phyloP scores from a whole-genome alignment of 2,888 invertebrate genomes.

The Tetranychus truncatus region DNA sequence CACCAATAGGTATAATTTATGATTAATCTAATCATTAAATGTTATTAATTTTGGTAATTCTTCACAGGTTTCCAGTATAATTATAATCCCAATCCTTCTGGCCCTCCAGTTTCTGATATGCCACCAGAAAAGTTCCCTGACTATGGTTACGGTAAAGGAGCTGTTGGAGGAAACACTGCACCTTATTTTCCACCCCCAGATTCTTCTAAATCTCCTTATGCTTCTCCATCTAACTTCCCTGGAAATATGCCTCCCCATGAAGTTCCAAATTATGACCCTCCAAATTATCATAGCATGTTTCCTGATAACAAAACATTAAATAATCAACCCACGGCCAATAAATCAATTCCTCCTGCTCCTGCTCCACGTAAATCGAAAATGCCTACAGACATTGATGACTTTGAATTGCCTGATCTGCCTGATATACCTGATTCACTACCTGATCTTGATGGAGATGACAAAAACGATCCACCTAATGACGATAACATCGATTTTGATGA shows the following conservation, averaged over 20 bases:
- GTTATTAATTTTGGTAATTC: constrained; percentile 32
- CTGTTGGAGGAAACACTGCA: neutral
- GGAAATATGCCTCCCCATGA: neutral
- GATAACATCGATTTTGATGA: constrained; percentile 62
- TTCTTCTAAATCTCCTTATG: neutral
- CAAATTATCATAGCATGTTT: neutral
- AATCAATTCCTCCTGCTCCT: neutral
- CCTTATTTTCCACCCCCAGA: neutral
- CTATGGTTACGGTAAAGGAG: neutral
- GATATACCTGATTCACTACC: constrained; percentile 48
- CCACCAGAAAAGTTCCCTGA: neutral
- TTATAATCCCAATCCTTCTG: neutral
- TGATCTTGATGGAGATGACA: constrained; percentile 20
- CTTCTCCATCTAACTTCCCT: neutral
- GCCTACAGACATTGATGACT: constrained; percentile 14
- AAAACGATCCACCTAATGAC: constrained; percentile 6
- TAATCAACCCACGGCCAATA: neutral
- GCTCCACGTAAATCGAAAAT: constrained; percentile 21
- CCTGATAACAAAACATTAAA: constrained; percentile 2
- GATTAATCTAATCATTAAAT: constrained; percentile 52
- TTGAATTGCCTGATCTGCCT: constrained; percentile 49
- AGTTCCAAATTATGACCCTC: neutral
- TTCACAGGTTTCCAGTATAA: neutral
- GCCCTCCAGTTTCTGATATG: neutral
- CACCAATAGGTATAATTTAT: constrained; percentile 53